Conservation (phyloP, 2,797 vertebrate genomes). For the Neosilurus mollespiculum region DNA sequence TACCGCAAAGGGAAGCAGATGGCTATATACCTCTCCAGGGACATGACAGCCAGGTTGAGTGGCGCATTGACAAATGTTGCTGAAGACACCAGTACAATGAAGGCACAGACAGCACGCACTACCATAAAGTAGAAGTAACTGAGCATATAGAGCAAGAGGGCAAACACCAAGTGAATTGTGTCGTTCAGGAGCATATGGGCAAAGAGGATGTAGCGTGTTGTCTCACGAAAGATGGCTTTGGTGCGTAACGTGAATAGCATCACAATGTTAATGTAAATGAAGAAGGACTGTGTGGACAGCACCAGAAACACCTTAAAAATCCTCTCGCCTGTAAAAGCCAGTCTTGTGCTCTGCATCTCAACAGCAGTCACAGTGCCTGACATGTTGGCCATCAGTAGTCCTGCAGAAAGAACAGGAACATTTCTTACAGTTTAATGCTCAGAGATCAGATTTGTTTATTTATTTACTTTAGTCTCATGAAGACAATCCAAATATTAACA, state of each 20-base stretch:
- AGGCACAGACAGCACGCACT: slow-evolving; percentile 27
- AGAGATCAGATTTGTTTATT: neutral
- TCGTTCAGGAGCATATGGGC: slow-evolving; percentile 67
- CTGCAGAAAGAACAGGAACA: slow-evolving; percentile 2
- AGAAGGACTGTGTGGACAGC: slow-evolving; percentile 12
- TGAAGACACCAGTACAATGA: slow-evolving; percentile 33
- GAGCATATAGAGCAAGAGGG: slow-evolving; percentile 17
- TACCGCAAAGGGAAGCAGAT: slow-evolving; percentile 57
- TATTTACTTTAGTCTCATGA: neutral
- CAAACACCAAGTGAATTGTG: slow-evolving; percentile 57
- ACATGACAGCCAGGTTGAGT: slow-evolving; percentile 55
- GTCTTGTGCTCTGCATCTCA: slow-evolving; percentile 24
- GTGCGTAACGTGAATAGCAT: slow-evolving; percentile 64
- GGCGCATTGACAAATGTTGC: slow-evolving; percentile 23
- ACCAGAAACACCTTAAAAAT: slow-evolving; percentile 35
- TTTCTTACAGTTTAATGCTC: neutral
- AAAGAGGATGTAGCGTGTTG: slow-evolving; percentile 67
- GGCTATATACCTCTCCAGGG: slow-evolving; percentile 55
- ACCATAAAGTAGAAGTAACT: neutral
- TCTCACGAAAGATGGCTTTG: slow-evolving; percentile 60
- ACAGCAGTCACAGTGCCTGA: slow-evolving; percentile 15
- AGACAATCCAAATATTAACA: neutral
- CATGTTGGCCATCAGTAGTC: slow-evolving; percentile 15
- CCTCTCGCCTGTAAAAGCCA: slow-evolving; percentile 25
- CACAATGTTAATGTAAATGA: slow-evolving; percentile 63